A percentile compares a stretch with the other conserved stretches of the same genome.
Evolutionary conservation across 2,113 vertebrate species (phyloP).

Genomic region (Tychaedon coryphoeus): DNA sequence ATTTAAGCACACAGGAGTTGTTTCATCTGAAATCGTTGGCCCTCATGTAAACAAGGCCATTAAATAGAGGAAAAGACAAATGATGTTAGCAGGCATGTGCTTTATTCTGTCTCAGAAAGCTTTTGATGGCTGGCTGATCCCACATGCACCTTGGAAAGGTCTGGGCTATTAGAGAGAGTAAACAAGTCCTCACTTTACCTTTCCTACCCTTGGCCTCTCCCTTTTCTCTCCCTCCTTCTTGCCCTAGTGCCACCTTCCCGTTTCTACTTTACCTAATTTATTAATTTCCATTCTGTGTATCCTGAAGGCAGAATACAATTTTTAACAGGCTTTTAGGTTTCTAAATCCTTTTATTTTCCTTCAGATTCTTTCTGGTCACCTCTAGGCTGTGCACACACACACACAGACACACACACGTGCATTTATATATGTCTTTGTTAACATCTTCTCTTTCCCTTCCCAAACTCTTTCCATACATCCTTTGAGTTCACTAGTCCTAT

Average conservation of each 20-base stretch:
- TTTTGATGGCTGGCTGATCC: neutral
- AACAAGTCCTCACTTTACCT: neutral
- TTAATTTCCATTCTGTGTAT: neutral
- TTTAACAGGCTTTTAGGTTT: conserved; percentile 39
- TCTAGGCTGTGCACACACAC: neutral
- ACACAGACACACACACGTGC: fast-evolving
- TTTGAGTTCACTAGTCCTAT: neutral
- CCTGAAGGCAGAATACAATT: neutral
- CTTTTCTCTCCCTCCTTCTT: neutral
- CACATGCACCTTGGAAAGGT: neutral
- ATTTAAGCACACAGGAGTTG: neutral
- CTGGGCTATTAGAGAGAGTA: neutral
- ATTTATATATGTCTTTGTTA: neutral
- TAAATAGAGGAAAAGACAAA: conserved; percentile 18
- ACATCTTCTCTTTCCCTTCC: neutral
- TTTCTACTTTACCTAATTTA: conserved; percentile 37
- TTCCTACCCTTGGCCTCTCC: neutral
- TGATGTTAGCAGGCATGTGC: neutral
- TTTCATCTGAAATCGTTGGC: neutral
- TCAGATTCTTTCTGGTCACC: conserved; percentile 57
- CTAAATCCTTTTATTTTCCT: conserved; percentile 54
- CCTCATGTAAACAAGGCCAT: conserved; percentile 20
- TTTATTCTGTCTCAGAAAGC: neutral
- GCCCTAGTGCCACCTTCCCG: neutral
- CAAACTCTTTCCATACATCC: neutral